Evolutionary conservation across 2,113 vertebrate genomes (phyloP), one percentile per base, ranked within the genome.

Genomic region (Antigone vipio): DNA sequence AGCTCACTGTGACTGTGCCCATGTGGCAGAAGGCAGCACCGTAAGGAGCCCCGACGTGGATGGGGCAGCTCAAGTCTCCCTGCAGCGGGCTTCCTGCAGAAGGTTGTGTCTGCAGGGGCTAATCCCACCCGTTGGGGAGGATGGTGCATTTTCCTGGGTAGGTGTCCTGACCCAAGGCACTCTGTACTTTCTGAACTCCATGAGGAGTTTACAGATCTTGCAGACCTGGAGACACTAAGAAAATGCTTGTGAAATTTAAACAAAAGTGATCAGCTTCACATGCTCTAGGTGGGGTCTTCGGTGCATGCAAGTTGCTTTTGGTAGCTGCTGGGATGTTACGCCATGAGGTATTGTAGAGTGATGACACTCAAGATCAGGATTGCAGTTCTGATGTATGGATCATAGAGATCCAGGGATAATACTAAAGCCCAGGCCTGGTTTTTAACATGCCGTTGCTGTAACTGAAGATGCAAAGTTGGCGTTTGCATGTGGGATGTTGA

Each of bases 11-110:
- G 75, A 6, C 71, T n/a, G 62, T 52, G 79, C 9, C 40, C 44
- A 53, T 58, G 59, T 6, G 17, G 38, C 47, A 71, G 64, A 30
- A 84, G 32, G 50, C 50, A 82, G 32, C 0, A 0, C 59, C 5
- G 1, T 50, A 29, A 67, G 73, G 60, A 88, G 16, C 26, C 22
- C 35, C 0, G 0, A 1, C 1, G 9, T 19, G 44, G 20, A 44
- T 44, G 44, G 17, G 45, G 44, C 78, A 79, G 32, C 18, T 71
- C 74, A 38, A 56, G 22, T 21, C 32, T 59, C 0, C 34, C 50
- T 50, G 76, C 59, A 74, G 29, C 0, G 8, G 38, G 3, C 24
- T 12, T 88, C 12, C 29, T 78, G 52, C 11, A 40, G 82, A 50
- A 66, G 50, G 15, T 72, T 5, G 0, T 55, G 50, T 50, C 50